Evolutionary conservation across 2,113 vertebrate genomes (phyloP).

Genomic region (Poeciliopsis occidentalis): DNA sequence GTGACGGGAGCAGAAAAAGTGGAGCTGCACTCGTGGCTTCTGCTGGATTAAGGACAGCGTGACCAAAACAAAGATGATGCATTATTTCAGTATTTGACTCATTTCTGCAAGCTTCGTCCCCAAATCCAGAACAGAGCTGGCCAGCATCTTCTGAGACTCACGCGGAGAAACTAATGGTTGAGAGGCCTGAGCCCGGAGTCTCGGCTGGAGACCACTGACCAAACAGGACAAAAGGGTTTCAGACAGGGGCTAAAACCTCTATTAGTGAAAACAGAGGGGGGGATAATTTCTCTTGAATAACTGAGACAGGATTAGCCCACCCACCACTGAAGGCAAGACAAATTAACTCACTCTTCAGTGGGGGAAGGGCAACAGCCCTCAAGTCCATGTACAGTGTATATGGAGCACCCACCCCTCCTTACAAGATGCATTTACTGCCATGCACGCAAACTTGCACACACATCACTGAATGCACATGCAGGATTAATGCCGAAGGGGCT

Average conservation of each 20-base stretch:
- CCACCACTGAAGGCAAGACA: constrained; percentile 58
- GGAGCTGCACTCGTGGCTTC: constrained; percentile 8
- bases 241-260: constrained; percentile 46
- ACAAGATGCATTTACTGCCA: constrained; percentile 44
- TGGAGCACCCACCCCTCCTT: background rate
- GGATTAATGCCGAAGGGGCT: constrained; percentile 54
- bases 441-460: constrained; percentile 68
- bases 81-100: constrained; percentile 3
- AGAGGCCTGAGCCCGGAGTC: constrained; percentile 12
- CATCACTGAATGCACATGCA: constrained; percentile 59
- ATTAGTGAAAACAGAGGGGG: constrained; percentile 61
- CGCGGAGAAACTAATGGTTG: constrained; percentile 33
- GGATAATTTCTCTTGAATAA: constrained; percentile 66
- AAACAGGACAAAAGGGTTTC: constrained; percentile 40
- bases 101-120: background rate
- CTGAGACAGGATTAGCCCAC: constrained; percentile 60
- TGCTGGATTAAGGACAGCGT: constrained; percentile 30
- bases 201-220: constrained; percentile 48
- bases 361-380: constrained; percentile 12
- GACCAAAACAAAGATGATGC: constrained; percentile 31
- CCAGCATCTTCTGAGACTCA: constrained; percentile 24
- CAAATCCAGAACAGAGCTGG: constrained; percentile 10
- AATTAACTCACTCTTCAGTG: constrained; percentile 47
- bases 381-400: constrained; percentile 51
- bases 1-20: constrained; percentile 3